A percentile compares a stretch with the other conserved stretches of the same genome.
Evolutionary conservation across 2,888 invertebrate genomes (phyloP).

Genomic region (Mythimna pallens): DNA sequence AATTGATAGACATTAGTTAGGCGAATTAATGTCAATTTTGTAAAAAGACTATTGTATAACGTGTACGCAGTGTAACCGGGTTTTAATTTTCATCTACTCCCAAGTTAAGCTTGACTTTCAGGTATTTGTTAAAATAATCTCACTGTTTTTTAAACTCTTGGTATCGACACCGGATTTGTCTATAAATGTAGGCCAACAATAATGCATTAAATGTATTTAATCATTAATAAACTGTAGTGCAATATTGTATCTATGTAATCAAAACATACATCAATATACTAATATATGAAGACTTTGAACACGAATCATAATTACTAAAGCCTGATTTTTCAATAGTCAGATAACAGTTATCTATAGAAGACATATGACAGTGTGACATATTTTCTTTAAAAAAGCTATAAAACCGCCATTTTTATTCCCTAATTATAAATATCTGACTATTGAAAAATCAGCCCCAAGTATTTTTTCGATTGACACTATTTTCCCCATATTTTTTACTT

Average conservation of each 20-base stretch:
- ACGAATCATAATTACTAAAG: neutral
- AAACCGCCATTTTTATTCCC: too few species aligned
- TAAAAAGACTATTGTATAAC: constrained; percentile 52
- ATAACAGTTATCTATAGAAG: too few species aligned
- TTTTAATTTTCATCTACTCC: constrained; percentile 3
- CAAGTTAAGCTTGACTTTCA: too few species aligned
- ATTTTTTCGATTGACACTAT: constrained; percentile 13
- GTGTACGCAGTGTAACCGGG: neutral
- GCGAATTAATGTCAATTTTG: constrained; percentile 68
- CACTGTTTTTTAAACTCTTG: constrained; percentile 8
- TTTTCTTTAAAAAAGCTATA: too few species aligned
- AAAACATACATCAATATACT: constrained; percentile 15
- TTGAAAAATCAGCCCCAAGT: neutral
- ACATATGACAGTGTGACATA: too few species aligned
- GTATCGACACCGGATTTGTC: constrained; percentile 20
- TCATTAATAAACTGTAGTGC: constrained; percentile 52
- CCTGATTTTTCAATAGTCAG: too few species aligned
- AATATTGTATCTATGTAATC: constrained; percentile 50
- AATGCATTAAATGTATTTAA: constrained; percentile 57
- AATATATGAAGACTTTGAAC: constrained; percentile 14
- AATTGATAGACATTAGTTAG: constrained; percentile 69
- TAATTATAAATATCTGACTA: too few species aligned
- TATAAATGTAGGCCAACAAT: constrained; percentile 31
- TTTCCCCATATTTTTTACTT: constrained; percentile 5
- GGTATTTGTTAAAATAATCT: constrained; percentile 5